phyloP scores from a whole-genome alignment of 2,797 vertebrate species.

The Galagoides demidoff region DNA sequence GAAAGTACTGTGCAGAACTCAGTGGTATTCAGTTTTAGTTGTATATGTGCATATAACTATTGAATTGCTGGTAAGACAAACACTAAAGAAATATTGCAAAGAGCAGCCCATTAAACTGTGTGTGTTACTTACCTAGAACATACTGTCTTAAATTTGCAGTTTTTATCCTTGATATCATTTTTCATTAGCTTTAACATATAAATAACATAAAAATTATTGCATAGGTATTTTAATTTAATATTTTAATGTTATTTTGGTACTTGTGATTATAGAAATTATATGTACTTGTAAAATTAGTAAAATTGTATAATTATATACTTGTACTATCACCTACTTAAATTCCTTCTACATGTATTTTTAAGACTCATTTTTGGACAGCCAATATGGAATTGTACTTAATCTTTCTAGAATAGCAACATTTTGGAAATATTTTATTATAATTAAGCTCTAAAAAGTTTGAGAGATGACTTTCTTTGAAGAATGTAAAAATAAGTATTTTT shows the following conservation, averaged over 20 bases:
- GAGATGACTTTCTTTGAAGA: slow-evolving; percentile 58
- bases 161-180: slow-evolving; percentile 36
- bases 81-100: slow-evolving; percentile 19
- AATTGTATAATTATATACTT: slow-evolving; percentile 2
- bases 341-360: not conserved
- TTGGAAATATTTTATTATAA: slow-evolving; percentile 51
- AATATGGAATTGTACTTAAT: slow-evolving; percentile 40
- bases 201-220: slow-evolving; percentile 31
- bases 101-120: not conserved
- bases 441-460: slow-evolving; percentile 38
- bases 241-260: slow-evolving; percentile 48
- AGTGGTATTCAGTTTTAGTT: not conserved
- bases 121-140: slow-evolving; percentile 15
- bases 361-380: not conserved
- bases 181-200: not conserved
- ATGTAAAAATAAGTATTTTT: slow-evolving; percentile 46
- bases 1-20: slow-evolving; percentile 24
- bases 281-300: not conserved
- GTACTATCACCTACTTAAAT: not conserved
- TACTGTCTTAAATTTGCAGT: not conserved
- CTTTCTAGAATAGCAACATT: slow-evolving; percentile 52
- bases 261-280: not conserved
- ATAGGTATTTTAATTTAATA: slow-evolving; percentile 12
- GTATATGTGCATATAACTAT: not conserved
- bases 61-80: slow-evolving; percentile 23